Base-by-base conservation (phyloP, 1,140 invertebrate species). In the honey bee (Apis mellifera) region DNA sequence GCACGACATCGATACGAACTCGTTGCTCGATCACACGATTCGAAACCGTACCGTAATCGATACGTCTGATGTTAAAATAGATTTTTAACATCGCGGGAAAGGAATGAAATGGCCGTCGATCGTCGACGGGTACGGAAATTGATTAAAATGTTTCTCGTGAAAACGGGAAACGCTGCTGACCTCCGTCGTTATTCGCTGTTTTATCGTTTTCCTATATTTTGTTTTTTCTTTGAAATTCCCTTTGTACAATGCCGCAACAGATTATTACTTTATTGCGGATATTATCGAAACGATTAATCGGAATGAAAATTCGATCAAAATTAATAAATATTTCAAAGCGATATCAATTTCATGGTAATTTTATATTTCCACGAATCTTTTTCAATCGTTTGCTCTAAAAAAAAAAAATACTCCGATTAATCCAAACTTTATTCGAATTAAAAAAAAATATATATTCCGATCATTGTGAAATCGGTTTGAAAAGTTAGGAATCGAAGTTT, bases 141-240 rank as follows among this genome's bases (percentile, higher is more conserved):
- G 23, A 72, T 72, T 72, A 72, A 72, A 72, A 72, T 42, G 23
- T 11, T 32, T 57, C 54, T 32, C 70, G 52, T 32, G 19, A 72
- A n/a, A 57, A 26, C 19, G 70, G 23, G 52, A 19, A 26, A 55
- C 70, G 52, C 52, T 32, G 52, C 52, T 32, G 11, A 52, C 23
- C 70, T 23, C 4, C 7, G 42, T 17, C 7, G 42, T 17, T 32
- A 72, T 72, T 72, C 11, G 26, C 15, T 26, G 4, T 72, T 72
- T 72, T 72, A 72, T 72, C 70, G 52, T 23, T 57, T 72, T 72
- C 23, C 52, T 57, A 72, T 57, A 72, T 26, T 32, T 72, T 15
- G 17, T 26, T 71, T 55, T n/a, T 55, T 8, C 52, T 15, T 26
- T 32, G 55, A 59, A 73, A 42, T 9, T n/a, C 26, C 23, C 26